phyloP scores from a whole-genome alignment of 2,797 vertebrate genomes.

The Pyrocephalus nanus region DNA sequence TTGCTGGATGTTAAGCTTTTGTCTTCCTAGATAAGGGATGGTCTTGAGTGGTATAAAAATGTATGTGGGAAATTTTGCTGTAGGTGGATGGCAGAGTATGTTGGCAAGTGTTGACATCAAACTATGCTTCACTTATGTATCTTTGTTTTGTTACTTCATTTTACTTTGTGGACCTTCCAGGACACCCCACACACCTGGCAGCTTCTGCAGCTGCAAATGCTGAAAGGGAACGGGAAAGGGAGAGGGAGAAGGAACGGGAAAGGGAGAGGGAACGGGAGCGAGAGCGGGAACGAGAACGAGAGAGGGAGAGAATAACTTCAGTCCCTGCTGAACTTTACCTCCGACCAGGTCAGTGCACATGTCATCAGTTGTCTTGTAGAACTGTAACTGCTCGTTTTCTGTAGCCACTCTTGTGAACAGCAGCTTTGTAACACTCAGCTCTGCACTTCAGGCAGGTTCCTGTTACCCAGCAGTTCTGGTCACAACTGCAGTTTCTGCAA shows the following conservation, averaged over 20 bases:
- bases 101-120: neutral
- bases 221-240: slow-evolving; percentile 83
- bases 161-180: slow-evolving; percentile 69
- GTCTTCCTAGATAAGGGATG: neutral
- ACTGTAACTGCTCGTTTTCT: neutral
- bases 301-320: slow-evolving; percentile 76
- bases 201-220: slow-evolving; percentile 82
- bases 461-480: neutral
- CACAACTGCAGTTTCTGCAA: neutral
- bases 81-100: neutral
- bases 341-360: slow-evolving; percentile 81
- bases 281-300: slow-evolving; percentile 79
- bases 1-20: neutral
- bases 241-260: slow-evolving; percentile 78
- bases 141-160: neutral
- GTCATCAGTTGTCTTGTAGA: neutral
- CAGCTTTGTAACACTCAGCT: neutral
- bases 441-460: neutral
- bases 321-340: slow-evolving; percentile 85
- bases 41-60: neutral
- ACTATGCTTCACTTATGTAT: neutral
- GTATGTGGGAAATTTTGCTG: neutral
- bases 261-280: slow-evolving; percentile 75
- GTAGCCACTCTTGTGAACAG: neutral
- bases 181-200: slow-evolving; percentile 87